These are phyloP conservation scores for Delichon dasypus DNA, from an alignment of 2,797 vertebrate species.

Conservation along the genomic window DNA sequence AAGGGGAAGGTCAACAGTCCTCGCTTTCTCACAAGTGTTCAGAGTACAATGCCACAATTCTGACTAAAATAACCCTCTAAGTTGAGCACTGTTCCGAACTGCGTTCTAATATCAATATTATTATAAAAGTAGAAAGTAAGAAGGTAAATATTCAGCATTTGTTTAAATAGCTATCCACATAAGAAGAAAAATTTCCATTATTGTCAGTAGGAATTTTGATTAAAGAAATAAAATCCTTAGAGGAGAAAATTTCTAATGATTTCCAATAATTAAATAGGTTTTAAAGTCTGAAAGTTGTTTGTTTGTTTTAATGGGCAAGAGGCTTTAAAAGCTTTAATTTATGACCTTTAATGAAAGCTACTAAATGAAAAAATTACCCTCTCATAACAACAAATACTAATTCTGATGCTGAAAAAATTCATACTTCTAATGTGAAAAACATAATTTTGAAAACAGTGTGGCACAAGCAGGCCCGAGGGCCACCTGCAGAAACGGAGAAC, in stretches of 20 bases:
- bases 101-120: neutral
- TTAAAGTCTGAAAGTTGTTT: neutral
- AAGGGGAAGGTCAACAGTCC: fast-evolving
- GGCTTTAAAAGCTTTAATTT: slow-evolving; percentile 1
- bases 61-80: neutral
- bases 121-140: neutral
- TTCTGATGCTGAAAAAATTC: neutral
- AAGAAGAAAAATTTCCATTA: neutral
- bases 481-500: neutral
- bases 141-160: neutral
- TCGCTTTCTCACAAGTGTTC: neutral
- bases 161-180: neutral
- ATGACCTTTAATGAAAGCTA: neutral
- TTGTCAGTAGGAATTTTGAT: neutral
- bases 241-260: neutral
- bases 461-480: neutral
- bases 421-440: neutral
- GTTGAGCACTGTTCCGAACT: neutral
- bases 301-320: neutral
- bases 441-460: neutral
- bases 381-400: neutral
- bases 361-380: slow-evolving; percentile 8
- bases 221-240: neutral
- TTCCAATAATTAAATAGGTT: neutral
- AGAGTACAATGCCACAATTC: neutral